Evolutionary conservation across 1,140 invertebrate genomes (phyloP), one percentile per base, ranked within the genome.

Genomic region (Drosophila kohkoa): DNA sequence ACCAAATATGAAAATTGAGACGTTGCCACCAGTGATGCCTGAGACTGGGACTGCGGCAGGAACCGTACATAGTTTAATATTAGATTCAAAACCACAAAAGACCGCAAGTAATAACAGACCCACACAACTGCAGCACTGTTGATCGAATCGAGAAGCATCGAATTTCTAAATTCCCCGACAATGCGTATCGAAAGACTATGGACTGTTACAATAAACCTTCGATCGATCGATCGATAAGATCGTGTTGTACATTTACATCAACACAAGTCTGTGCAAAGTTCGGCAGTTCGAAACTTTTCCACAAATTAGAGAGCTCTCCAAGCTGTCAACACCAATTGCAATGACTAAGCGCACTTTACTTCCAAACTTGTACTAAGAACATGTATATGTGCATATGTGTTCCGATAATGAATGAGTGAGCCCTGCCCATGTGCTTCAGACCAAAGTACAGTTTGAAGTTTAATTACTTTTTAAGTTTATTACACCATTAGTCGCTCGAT

Each of bases 391-490:
- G 2, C 20, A 41, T 43, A 8, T 46, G 25, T 62, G 10, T 32
- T 6, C 10, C 10, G 46, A 51, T 63, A 25, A 63, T 51, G 20
- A 52, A 52, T 30, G 41, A 43, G 4, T 43, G 35, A 7, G 35
- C 10, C 8, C 48, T 7, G 25, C 6, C 25, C 25, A 52, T 30
- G 49, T n/a, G 49, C 25, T 52, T 28, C 10, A 16, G 52, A 5
- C 13, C 77, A 83, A 87, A 87, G 83, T 83, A 52, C 80, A 75
- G 30, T 16, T 28, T 49, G 59, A 3, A 60, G 49, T 80, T 67
- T 75, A 88, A 83, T 75, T 87, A 72, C 35, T 80, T 88, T 83
- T 83, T 64, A 52, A 62, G 59, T 77, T 88, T 74, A 75, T 69
- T 79, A 43, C 51, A n/a, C 48, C 38, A 64, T 57, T 64, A 67